Conservation (phyloP, 2,888 invertebrate species). For the Diabrotica balteata region DNA sequence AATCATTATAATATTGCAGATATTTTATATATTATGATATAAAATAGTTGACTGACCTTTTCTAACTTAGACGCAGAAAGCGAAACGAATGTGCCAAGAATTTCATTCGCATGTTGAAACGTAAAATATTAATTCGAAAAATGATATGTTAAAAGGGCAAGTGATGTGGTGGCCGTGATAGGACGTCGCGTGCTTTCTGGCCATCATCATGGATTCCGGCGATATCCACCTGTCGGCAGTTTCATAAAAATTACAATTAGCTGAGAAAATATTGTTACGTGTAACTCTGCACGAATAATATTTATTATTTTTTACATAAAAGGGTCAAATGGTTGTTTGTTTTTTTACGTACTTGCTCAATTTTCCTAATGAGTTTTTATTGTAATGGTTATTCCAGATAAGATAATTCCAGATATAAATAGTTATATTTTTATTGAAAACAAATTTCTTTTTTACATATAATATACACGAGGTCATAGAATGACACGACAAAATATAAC, state of each 20-base stretch:
- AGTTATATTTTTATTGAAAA: neutral
- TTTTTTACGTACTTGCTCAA: neutral
- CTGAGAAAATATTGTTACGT: constrained; percentile 22
- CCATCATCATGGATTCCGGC: constrained; percentile 42
- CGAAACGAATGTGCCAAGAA: constrained; percentile 2
- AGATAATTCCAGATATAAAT: neutral
- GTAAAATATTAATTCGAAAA: constrained; percentile 43
- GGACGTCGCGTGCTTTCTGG: constrained; percentile 50
- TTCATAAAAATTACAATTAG: constrained; percentile 35
- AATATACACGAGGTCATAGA: no score
- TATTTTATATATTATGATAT: no score
- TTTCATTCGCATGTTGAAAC: constrained; percentile 41
- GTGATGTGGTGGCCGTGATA: constrained; percentile 50
- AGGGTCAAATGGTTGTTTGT: neutral
- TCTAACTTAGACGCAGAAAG: neutral
- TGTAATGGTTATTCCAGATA: neutral
- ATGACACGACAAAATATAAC: no score
- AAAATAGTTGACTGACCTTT: no score
- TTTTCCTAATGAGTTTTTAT: neutral
- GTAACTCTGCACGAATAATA: constrained; percentile 12
- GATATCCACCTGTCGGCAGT: constrained; percentile 46
- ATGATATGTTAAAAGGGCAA: constrained; percentile 50
- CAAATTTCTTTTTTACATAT: no score
- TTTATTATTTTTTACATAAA: constrained; percentile 1
- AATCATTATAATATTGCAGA: no score